Conservation (phyloP, 2,888 invertebrate genomes). For the Papilio protenor region DNA sequence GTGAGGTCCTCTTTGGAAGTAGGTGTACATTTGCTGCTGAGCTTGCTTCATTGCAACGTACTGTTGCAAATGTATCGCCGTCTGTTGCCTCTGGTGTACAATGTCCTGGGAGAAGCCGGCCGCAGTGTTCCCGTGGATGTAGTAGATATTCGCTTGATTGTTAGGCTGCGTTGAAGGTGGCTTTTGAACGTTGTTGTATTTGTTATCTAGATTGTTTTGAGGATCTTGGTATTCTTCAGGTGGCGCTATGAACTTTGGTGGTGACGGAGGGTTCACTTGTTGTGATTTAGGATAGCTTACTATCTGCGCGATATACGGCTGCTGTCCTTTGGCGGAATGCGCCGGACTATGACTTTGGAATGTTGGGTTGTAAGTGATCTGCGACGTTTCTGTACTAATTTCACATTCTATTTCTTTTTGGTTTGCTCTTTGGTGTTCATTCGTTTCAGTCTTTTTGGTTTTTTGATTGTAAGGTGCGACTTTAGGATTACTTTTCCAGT, state of each 20-base stretch:
- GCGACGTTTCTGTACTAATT: conserved; percentile 70
- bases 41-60: conserved; percentile 83
- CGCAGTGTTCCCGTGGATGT: conserved; percentile 74
- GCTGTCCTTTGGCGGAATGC: conserved; percentile 71
- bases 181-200: conserved; percentile 59
- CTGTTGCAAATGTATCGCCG: conserved; percentile 79
- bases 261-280: conserved; percentile 76
- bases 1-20: conserved; percentile 75
- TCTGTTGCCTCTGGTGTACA: conserved; percentile 78
- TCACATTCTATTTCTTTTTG: conserved; percentile 58
- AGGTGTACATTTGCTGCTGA: conserved; percentile 79
- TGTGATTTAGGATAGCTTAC: conserved; percentile 79
- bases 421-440: conserved; percentile 64
- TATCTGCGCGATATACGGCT: conserved; percentile 80
- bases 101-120: conserved; percentile 67
- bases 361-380: conserved; percentile 81
- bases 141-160: conserved; percentile 74
- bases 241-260: conserved; percentile 78
- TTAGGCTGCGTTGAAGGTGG: conserved; percentile 60
- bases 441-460: conserved; percentile 70
- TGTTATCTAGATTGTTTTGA: conserved; percentile 70
- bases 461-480: conserved; percentile 74
- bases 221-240: conserved; percentile 81
- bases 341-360: conserved; percentile 83
- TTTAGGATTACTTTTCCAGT: conserved; percentile 78